These are phyloP conservation scores for Shargacucullia verbasci DNA, from an alignment of 2,888 invertebrate genomes.

Conservation along the genomic window DNA sequence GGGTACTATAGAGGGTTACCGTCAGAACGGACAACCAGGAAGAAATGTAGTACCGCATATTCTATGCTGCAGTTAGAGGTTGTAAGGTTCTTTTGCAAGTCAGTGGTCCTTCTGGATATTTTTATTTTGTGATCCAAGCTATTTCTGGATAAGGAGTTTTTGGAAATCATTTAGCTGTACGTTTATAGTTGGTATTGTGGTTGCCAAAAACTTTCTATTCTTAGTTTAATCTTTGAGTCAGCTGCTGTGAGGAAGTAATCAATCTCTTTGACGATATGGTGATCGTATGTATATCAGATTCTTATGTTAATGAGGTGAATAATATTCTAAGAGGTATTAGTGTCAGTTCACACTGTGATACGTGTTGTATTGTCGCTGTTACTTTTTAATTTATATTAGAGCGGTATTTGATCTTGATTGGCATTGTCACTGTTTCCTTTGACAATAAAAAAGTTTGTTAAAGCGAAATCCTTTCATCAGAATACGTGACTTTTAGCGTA, in stretches of 20 bases:
- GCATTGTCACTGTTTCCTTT: too few relatives aligned
- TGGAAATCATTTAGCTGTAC: slow-evolving; percentile 22
- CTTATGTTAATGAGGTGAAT: slow-evolving; percentile 31
- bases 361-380: neutral
- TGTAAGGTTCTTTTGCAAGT: too few relatives aligned
- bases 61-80: too few relatives aligned
- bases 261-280: slow-evolving; percentile 22
- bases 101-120: slow-evolving; percentile 5
- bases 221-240: slow-evolving; percentile 20
- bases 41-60: too few relatives aligned
- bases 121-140: slow-evolving; percentile 17
- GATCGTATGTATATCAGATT: slow-evolving; percentile 23
- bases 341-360: slow-evolving; percentile 38
- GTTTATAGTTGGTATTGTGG: slow-evolving; percentile 20
- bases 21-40: too few relatives aligned
- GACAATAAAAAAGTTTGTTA: too few relatives aligned
- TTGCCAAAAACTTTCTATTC: slow-evolving; percentile 45
- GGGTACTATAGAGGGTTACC: too few relatives aligned
- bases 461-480: too few relatives aligned
- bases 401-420: too few relatives aligned
- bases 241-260: slow-evolving; percentile 24
- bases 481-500: neutral
- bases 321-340: slow-evolving; percentile 24
- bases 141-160: slow-evolving; percentile 56
- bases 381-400: too few relatives aligned